phyloP scores from a whole-genome alignment of 1,140 invertebrate genomes.

The Chionoecetes opilio region DNA sequence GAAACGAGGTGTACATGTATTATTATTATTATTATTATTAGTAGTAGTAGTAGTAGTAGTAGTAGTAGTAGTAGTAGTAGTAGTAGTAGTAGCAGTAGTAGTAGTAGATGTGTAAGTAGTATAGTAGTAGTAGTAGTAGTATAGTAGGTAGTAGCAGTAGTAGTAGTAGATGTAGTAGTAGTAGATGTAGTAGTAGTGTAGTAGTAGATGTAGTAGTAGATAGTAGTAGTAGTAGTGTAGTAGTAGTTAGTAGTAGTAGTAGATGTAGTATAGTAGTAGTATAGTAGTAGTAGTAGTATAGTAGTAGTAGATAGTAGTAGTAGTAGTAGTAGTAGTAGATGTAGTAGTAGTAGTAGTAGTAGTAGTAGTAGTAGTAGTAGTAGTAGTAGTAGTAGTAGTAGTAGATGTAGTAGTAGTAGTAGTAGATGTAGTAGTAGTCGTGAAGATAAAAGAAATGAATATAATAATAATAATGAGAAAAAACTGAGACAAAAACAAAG shows the following conservation, averaged over 20 bases:
- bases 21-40: no score
- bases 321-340: constrained; percentile 32
- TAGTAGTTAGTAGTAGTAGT: constrained; percentile 15
- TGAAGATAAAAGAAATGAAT: no score
- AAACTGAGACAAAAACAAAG: no score
- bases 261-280: not conserved
- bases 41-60: no score
- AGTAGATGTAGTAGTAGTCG: not conserved
- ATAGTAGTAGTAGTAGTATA: not conserved
- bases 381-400: constrained; percentile 4
- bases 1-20: no score
- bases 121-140: no score
- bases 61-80: no score
- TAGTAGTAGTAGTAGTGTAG: constrained; percentile 29
- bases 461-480: no score
- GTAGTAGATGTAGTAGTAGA: constrained; percentile 28
- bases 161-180: no score
- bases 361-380: constrained; percentile 15
- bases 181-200: not conserved
- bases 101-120: no score
- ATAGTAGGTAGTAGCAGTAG: no score
- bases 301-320: constrained; percentile 19
- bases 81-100: no score
- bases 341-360: constrained; percentile 29
- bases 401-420: not conserved